Conservation (phyloP, 2,113 vertebrate species). For the Heterotilapia buettikoferi region DNA sequence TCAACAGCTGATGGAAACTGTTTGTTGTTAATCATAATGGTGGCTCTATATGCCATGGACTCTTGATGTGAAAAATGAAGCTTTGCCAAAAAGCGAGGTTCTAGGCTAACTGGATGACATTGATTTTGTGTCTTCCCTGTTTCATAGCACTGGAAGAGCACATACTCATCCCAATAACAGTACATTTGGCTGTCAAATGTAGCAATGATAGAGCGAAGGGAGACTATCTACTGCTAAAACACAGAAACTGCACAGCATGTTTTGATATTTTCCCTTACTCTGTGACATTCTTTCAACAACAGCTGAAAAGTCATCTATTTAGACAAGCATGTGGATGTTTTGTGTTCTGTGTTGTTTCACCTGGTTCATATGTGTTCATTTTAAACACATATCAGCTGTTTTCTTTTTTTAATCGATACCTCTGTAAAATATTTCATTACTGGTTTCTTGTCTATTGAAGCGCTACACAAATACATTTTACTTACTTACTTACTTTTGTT, state of each 20-base stretch:
- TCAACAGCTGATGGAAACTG: not conserved
- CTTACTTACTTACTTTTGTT: not conserved
- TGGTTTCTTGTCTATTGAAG: not conserved
- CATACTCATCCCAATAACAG: slow-evolving; percentile 7
- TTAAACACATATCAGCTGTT: not conserved
- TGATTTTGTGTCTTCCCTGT: slow-evolving; percentile 50
- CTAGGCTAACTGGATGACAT: slow-evolving; percentile 20
- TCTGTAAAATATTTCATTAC: not conserved
- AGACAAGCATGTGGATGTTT: not conserved
- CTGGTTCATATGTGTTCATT: not conserved
- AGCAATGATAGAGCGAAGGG: not conserved
- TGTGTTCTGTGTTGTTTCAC: not conserved
- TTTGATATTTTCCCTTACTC: not conserved
- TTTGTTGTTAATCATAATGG: not conserved
- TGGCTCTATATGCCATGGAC: not conserved
- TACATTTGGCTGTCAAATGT: not conserved
- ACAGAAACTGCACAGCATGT: not conserved
- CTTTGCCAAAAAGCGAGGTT: not conserved
- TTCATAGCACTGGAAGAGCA: slow-evolving; percentile 6
- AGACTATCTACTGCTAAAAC: not conserved
- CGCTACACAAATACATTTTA: not conserved
- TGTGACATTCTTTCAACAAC: not conserved
- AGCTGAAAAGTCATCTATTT: not conserved
- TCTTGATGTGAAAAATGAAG: not conserved
- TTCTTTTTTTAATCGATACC: not conserved